A percentile compares a stretch with the other conserved stretches of the same genome.
phyloP scores from a whole-genome alignment of 2,888 invertebrate species.

The Meteorus cinctellus region DNA sequence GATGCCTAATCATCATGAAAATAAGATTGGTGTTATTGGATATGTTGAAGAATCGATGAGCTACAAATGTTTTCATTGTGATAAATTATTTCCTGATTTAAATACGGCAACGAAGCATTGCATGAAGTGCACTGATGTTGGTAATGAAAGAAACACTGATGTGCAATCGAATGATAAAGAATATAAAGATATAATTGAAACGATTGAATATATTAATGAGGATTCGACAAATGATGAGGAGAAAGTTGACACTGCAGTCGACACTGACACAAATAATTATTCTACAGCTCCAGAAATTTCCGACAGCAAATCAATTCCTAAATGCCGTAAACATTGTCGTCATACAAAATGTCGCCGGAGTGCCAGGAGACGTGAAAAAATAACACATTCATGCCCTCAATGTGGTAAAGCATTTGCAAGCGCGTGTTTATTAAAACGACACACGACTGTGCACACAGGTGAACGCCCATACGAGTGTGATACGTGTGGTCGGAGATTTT shows the following conservation, averaged over 20 bases:
- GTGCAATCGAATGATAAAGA: conserved; percentile 5
- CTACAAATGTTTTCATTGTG: conserved; percentile 55
- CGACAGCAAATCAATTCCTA: background rate
- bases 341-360: conserved; percentile 15
- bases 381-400: conserved; percentile 43
- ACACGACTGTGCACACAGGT: conserved; percentile 51
- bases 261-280: conserved; percentile 5
- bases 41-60: background rate
- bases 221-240: conserved; percentile 26
- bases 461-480: conserved; percentile 52
- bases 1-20: background rate
- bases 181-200: conserved; percentile 1
- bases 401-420: conserved; percentile 51
- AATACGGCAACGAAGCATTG: conserved; percentile 51
- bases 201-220: conserved; percentile 32
- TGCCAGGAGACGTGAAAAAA: conserved; percentile 25
- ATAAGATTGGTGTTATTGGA: background rate
- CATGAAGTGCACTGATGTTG: conserved; percentile 41
- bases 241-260: background rate
- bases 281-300: background rate
- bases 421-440: conserved; percentile 48
- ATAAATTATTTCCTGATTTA: conserved; percentile 47
- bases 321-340: background rate
- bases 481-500: conserved; percentile 51
- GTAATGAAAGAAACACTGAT: background rate